Conservation (phyloP, 2,113 vertebrate species). For the Halichoeres trimaculatus region DNA sequence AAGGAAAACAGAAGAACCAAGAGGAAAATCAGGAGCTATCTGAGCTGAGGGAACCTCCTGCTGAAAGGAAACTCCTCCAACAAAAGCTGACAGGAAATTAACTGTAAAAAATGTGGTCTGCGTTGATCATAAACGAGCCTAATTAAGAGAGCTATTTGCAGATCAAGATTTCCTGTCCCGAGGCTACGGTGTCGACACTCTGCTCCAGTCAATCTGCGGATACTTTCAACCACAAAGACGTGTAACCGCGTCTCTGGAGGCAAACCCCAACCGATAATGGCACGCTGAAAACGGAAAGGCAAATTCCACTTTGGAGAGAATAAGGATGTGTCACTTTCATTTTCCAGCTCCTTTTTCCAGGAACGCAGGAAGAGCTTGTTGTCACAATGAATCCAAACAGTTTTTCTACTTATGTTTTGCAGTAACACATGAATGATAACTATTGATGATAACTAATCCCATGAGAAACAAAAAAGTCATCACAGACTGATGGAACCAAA, state of each 20-base stretch:
- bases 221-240: constrained; percentile 16
- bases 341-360: not conserved
- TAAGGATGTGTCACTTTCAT: not conserved
- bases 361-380: not conserved
- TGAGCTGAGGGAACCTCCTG: not conserved
- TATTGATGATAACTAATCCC: no score
- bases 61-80: constrained; percentile 8
- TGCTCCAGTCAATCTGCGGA: constrained; percentile 33
- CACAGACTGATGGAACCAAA: no score
- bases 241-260: constrained; percentile 4
- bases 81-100: constrained; percentile 21
- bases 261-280: constrained; percentile 22
- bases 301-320: constrained; percentile 2
- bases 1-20: not conserved
- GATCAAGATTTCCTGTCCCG: constrained; percentile 55
- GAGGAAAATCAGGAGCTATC: not conserved
- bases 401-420: not conserved
- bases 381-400: not conserved
- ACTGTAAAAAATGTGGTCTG: constrained; percentile 21
- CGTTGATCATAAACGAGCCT: constrained; percentile 43
- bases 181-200: constrained; percentile 32
- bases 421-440: no score
- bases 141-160: constrained; percentile 49
- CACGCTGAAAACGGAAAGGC: not conserved
- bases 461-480: no score